Percentiles rank a stretch among this genome's conserved stretches.
Evolutionary conservation across 2,888 invertebrate genomes (phyloP).

Genomic region (Argyresthia albistria): DNA sequence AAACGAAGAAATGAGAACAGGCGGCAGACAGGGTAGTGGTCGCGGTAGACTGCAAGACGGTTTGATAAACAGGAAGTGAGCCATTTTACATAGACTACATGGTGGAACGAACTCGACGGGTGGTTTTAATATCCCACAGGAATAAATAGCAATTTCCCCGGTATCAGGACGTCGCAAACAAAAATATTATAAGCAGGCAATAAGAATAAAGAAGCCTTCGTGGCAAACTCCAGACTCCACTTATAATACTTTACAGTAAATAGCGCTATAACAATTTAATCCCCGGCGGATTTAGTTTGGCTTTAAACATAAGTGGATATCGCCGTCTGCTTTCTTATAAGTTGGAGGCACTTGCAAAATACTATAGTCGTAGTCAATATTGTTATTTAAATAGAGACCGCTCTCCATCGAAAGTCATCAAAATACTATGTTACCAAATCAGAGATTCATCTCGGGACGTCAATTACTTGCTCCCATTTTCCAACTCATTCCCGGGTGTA

Average conservation of each 20-base stretch:
- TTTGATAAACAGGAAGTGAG: slow-evolving; percentile 51
- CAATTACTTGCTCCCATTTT: slow-evolving; percentile 68
- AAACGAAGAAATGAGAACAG: not conserved
- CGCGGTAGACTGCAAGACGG: slow-evolving; percentile 5
- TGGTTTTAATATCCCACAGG: slow-evolving; percentile 57
- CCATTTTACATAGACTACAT: slow-evolving; percentile 24
- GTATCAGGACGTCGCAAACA: slow-evolving; percentile 41
- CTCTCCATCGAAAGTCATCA: slow-evolving; percentile 31
- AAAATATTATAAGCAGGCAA: slow-evolving; percentile 51
- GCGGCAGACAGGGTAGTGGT: not conserved
- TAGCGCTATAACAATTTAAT: slow-evolving; percentile 36
- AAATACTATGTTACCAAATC: slow-evolving; percentile 65
- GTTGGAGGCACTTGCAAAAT: not conserved
- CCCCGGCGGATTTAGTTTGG: slow-evolving; percentile 21
- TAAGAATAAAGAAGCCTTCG: slow-evolving; percentile 33
- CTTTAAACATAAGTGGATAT: slow-evolving; percentile 19
- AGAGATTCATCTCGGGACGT: slow-evolving; percentile 59
- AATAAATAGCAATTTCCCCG: slow-evolving; percentile 55
- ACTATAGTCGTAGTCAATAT: not conserved
- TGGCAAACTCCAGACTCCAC: slow-evolving; percentile 28
- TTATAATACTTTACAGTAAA: slow-evolving; percentile 34
- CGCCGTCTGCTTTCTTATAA: slow-evolving; percentile 18
- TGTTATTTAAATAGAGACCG: not conserved
- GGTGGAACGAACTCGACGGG: slow-evolving; percentile 34
- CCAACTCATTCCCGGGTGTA: slow-evolving; percentile 66